Conservation (phyloP, 2,113 vertebrate genomes). For the Hemiprocne comata region DNA sequence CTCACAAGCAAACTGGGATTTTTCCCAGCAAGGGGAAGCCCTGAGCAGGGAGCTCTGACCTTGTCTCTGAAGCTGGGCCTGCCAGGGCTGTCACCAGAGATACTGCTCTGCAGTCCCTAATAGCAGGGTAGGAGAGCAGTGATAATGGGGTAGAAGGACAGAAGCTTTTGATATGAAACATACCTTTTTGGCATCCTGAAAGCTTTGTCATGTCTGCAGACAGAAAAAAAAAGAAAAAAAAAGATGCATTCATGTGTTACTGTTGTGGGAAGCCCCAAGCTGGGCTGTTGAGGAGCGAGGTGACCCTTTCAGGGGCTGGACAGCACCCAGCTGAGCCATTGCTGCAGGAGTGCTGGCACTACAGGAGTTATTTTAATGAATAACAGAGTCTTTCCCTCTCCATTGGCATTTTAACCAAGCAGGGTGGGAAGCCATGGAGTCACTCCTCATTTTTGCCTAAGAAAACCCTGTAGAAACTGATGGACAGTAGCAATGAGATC, state of each 20-base stretch:
- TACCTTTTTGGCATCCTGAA: conserved; percentile 91
- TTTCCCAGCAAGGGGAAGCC: background rate
- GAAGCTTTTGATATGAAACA: conserved; percentile 49
- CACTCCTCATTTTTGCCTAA: background rate
- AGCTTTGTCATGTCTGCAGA: conserved; percentile 83
- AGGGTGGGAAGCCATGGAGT: background rate
- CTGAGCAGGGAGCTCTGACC: background rate
- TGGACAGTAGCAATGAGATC: background rate
- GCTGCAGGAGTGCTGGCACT: background rate
- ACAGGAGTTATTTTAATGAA: background rate
- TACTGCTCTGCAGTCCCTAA: background rate
- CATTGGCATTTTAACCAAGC: background rate
- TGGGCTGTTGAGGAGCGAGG: background rate
- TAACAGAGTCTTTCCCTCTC: background rate
- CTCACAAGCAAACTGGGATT: background rate
- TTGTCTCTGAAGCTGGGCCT: background rate
- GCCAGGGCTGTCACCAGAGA: background rate
- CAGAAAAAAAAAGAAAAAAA: conserved; percentile 38
- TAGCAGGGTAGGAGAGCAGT: background rate
- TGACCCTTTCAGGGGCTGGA: background rate
- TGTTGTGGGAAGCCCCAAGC: background rate
- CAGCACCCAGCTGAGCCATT: background rate
- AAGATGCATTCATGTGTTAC: background rate
- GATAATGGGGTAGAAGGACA: background rate
- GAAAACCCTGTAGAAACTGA: background rate